These are phyloP conservation scores for Drosophila ezoana DNA, from an alignment of 2,888 invertebrate genomes.

Conservation along the genomic window DNA sequence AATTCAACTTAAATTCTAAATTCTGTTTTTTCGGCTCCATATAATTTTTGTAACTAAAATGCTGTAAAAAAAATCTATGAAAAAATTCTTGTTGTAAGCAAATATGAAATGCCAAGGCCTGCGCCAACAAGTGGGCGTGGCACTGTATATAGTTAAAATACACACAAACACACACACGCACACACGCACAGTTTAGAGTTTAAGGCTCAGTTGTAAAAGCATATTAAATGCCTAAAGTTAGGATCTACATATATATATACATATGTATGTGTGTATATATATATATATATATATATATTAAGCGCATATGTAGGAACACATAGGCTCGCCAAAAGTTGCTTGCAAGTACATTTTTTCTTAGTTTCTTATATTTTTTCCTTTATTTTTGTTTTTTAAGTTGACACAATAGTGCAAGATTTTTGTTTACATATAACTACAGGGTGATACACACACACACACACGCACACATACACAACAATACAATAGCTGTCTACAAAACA, in stretches of 20 bases:
- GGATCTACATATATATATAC: slow-evolving; percentile 7
- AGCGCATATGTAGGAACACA: slow-evolving; percentile 71
- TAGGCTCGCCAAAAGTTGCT: slow-evolving; percentile 72
- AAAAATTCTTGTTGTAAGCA: slow-evolving; percentile 63
- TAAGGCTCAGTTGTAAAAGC: slow-evolving; percentile 57
- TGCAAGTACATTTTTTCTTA: slow-evolving; percentile 40
- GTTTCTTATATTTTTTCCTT: slow-evolving; percentile 28
- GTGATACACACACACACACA: slow-evolving; percentile 40
- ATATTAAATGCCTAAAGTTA: slow-evolving; percentile 37
- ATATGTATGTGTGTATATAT: neutral
- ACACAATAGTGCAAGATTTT: slow-evolving; percentile 49
- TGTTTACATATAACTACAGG: slow-evolving; percentile 49
- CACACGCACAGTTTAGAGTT: slow-evolving; percentile 35
- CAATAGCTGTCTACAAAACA: slow-evolving; percentile 28
- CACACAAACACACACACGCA: slow-evolving; percentile 24
- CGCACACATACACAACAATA: slow-evolving; percentile 8
- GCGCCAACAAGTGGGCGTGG: slow-evolving; percentile 21
- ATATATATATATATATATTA: slow-evolving; percentile 40
- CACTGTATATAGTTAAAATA: slow-evolving; percentile 44
- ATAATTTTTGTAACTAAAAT: slow-evolving; percentile 58
- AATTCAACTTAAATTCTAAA: slow-evolving; percentile 73
- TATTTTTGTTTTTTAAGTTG: slow-evolving; percentile 29
- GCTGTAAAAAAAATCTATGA: slow-evolving; percentile 61
- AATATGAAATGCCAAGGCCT: slow-evolving; percentile 24
- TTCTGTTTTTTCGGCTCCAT: slow-evolving; percentile 81